phyloP scores from a whole-genome alignment of 2,888 invertebrate genomes.

The Drosophila acutilabella region DNA sequence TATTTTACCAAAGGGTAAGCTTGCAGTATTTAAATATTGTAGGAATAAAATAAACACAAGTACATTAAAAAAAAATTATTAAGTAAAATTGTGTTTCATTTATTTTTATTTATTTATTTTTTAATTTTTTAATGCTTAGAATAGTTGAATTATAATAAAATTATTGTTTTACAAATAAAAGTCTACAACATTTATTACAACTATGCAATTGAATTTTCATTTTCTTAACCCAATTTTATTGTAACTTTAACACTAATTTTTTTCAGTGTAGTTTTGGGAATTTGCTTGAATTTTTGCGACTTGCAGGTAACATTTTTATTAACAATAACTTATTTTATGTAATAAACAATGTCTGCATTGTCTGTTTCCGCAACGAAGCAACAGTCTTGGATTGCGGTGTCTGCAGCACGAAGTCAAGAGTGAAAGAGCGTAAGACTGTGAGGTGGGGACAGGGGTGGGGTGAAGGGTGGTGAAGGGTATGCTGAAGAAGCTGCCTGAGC shows the following conservation, averaged over 20 bases:
- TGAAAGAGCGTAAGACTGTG: not conserved
- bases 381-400: slow-evolving; percentile 9
- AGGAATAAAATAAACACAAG: no score
- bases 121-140: no score
- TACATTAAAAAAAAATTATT: no score
- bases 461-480: not conserved
- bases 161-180: no score
- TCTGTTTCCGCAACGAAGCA: slow-evolving; percentile 32
- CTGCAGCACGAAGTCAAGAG: slow-evolving; percentile 14
- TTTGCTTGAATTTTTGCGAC: slow-evolving; percentile 21
- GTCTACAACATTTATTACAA: no score
- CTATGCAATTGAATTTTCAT: no score
- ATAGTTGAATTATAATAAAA: no score
- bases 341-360: slow-evolving; percentile 62
- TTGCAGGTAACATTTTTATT: slow-evolving; percentile 61
- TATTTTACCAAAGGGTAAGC: no score
- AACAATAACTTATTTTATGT: slow-evolving; percentile 68
- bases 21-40: no score
- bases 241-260: not conserved
- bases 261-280: slow-evolving; percentile 8
- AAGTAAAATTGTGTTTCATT: no score
- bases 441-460: not conserved
- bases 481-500: slow-evolving; percentile 12
- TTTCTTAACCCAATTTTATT: no score
- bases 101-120: no score